Base-by-base conservation (phyloP, 2,113 vertebrate genomes). In the Dicrurus megarhynchus region DNA sequence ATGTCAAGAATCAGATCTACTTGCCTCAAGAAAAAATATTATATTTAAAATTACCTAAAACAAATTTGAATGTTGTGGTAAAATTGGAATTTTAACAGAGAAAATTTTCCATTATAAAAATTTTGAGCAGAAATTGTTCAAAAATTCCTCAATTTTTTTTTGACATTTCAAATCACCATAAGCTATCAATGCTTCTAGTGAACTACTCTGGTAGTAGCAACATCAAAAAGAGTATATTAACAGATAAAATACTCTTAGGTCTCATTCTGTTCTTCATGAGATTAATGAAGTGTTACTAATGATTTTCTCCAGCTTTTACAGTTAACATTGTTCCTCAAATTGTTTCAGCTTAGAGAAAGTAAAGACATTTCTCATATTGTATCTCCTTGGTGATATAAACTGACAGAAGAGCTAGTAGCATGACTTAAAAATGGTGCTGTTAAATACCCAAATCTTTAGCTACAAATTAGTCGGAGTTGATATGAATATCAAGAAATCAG, bases 241-340 rank as follows among this genome's bases (percentile, higher is more conserved):
- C 37, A 84, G 20, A 60, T 67, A 86, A 65, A 53, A 32, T 83
- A 47, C 23, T 67, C 17, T 41, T 88, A 69, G 27, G 42, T 60
- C 74, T 79, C 41, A 39, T 89, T 92, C 41, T 87, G 14, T 57
- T 71, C 30, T 44, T 85, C 49, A 88, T 86, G 5, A 59, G 67
- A 86, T 44, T 84, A 94, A 89, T 89, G 85, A 96, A 96, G 14
- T 8, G 14, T 82, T 95, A 76, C 87, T 95, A 84, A 88, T 75
- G 11, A 41, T 92, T 94, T 94, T 75, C 41, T 71, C 47, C 55
- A 78, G 44, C 90, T 81, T 74, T 95, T 81, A 49, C 49, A 92
- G 74, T 63, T 78, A 75, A 82, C 49, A 67, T 33, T 59, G 56
- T 71, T 69, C 67, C 47, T 67, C 57, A 94, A 33, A 89, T 53